Base-by-base conservation (phyloP, 1,140 invertebrate species). In the Lanistes nyassanus region DNA sequence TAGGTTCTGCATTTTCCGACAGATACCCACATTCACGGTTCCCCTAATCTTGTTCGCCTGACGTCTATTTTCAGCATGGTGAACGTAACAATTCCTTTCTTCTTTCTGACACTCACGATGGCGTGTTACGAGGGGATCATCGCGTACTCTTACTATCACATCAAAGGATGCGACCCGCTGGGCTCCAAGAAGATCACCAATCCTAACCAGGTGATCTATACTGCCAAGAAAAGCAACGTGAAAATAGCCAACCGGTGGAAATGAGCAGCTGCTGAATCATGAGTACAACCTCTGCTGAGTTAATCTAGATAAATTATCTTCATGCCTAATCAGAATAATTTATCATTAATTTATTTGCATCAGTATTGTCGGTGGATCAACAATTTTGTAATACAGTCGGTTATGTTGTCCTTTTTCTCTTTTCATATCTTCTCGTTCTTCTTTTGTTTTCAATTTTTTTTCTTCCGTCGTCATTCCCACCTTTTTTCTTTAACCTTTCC, bases 91-190 rank as follows among this genome's bases (percentile, higher is more conserved):
- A 42, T 58, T 3, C 60, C 56, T 21, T 11, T 19, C 36, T 65
- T 65, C 51, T 65, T 74, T 39, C 34, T 65, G 26, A 39, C 47
- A 0, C 21, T 36, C 19, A 29, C 60, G n/a, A 34, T 65, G 60
- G 64, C 58, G 21, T 65, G 42, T 19, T 80, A 82, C n/a, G 83
- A 84, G 75, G 96, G 96, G 0, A 91, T 97, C 81, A 93, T 95
- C 23, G 82, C 86, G 7, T 88, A 81, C 77, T 78, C 85, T 16
- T 88, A 86, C 77, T 89, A 85, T 71, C 72, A 79, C 47, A 55
- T 69, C 0, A 78, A 78, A 29, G 77, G 82, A 29, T 89, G 89
- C 79, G 88, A 90, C 69, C 88, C 88, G 11, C 77, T 89, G 16
- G 81, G 67, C n/a, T 81, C 83, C 1, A 81, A 83, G 36, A 77